Conservation (phyloP, 2,888 invertebrate species). For the Noctuana brunneofusca region DNA sequence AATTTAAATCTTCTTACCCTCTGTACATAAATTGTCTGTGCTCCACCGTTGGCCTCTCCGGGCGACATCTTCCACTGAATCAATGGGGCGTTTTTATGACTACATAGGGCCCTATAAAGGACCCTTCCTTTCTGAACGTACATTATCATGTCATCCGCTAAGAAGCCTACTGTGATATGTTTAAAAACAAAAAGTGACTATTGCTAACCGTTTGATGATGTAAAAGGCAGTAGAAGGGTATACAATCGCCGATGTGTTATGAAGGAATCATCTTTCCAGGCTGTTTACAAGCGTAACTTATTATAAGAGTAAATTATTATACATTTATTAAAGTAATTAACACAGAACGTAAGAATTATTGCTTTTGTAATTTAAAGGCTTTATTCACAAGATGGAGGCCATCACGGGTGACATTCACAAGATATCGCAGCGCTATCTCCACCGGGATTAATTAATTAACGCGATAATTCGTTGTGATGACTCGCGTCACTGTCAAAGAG, state of each 20-base stretch:
- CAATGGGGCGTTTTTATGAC: conserved; percentile 35
- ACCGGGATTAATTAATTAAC: conserved; percentile 11
- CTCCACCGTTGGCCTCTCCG: conserved; percentile 25
- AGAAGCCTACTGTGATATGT: conserved; percentile 16
- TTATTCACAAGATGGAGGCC: conserved; percentile 11
- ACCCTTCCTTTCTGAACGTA: conserved; percentile 20
- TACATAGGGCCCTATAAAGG: conserved; percentile 29
- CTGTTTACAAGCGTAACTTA: too few species aligned
- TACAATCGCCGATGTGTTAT: too few species aligned
- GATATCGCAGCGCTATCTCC: neutral
- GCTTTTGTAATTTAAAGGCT: neutral
- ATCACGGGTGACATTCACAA: neutral
- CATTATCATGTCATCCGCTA: conserved; percentile 31
- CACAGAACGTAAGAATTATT: neutral
- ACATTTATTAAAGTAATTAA: neutral
- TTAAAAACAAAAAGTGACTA: conserved; percentile 5
- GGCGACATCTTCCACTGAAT: conserved; percentile 31
- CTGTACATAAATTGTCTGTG: conserved; percentile 10
- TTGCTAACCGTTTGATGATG: neutral
- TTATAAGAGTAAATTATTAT: too few species aligned
- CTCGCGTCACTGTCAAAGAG: neutral
- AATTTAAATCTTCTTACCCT: conserved; percentile 1
- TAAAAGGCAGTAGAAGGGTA: too few species aligned
- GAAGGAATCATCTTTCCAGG: too few species aligned
- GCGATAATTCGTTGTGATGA: neutral